Base-by-base conservation (phyloP, 2,888 invertebrate genomes). In the Chaitophorus viminalis region DNA sequence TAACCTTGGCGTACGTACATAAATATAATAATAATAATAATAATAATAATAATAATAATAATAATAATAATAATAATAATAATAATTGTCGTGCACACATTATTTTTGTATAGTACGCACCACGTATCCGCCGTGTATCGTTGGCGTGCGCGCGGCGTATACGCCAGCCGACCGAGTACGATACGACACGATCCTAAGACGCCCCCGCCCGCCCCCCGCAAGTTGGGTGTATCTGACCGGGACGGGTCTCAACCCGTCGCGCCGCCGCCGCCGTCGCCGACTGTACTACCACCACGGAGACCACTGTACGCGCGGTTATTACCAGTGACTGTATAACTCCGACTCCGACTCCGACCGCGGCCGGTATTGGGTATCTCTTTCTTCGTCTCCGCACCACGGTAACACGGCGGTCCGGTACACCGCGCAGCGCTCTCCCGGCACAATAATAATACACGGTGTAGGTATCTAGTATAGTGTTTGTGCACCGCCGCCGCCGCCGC, bases 181-280 rank as follows among this genome's bases (percentile, higher is more conserved):
- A 76, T 68, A 76, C 84, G 76, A 72, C 74, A 39, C 79, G 81
- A 31, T 68, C 84, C 84, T 65, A 87, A 87, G 72, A 81, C 87
- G 81, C 87, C 87, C 79, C 79, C 85, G 78, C 87, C 86, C 86
- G 78, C 86, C 78, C 54, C 86, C 72, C 85, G 17, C 68, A 29
- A 75, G 84, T 78, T 70, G 87, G 87, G 87, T 87, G 87, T 87
- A 87, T 79, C 79, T 77, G 60, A 60, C 70, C 81, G 77, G 77
- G 75, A 70, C 77, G 83, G 84, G 77, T 85, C 84, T 79, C 74
- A 33, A 52, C 54, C 88, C 84, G 74, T 75, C 33, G 75, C 74
- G 52, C 1, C 75, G 72, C 65, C 78, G 72, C 39, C 33, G 88
- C 29, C 52, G 25, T 5, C 68, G 87, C n/a, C n/a, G n/a, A n/a